Evolutionary conservation across 1,140 invertebrate species (phyloP), one percentile per base, ranked within the genome.

Genomic region (Sycophila sp.): DNA sequence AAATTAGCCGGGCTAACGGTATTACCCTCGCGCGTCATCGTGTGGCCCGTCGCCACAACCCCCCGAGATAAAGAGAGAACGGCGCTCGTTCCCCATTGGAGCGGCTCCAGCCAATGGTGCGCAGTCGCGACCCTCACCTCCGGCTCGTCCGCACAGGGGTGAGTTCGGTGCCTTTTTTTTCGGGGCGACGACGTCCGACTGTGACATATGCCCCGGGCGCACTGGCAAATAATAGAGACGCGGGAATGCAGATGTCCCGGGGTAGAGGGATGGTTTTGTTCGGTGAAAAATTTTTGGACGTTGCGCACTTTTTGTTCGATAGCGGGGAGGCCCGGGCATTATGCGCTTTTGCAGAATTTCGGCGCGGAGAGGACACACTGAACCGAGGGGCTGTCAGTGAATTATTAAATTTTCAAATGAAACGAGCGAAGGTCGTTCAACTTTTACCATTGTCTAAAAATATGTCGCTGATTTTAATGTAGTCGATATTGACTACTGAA

Each of bases 1-100:
- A 76, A 80, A 72, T 78, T 71, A 72, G 59, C 70, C n/a, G n/a
- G n/a, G n/a, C 63, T 80, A 81, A 80, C 69, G 72, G 74, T 45
- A 72, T 80, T 77, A 79, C 58, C 72, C 66, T 49, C 63, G 74
- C n/a, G n/a, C 74, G 76, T 80, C 73, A 73, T 55, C 73, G 70
- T 28, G 76, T 77, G 78, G 73, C 75, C 66, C 26, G 71, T 76
- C 71, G n/a, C 11, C 28, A 63, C 42, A 17, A 19, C 17, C 17
- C 42, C 42, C n/a, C n/a, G n/a, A n/a, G n/a, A n/a, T n/a, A n/a
- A n/a, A n/a, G n/a, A n/a, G n/a, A n/a, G n/a, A n/a, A n/a, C n/a
- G n/a, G n/a, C n/a, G 24, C 19, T 47, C 42, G 19, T 47, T 10
- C 17, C 42, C 42, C 42, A 47, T 47, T 47, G 42, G 42, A 17